These are phyloP conservation scores for Leptestheria dahalacensis DNA, from an alignment of 1,140 invertebrate genomes.

Conservation along the genomic window DNA sequence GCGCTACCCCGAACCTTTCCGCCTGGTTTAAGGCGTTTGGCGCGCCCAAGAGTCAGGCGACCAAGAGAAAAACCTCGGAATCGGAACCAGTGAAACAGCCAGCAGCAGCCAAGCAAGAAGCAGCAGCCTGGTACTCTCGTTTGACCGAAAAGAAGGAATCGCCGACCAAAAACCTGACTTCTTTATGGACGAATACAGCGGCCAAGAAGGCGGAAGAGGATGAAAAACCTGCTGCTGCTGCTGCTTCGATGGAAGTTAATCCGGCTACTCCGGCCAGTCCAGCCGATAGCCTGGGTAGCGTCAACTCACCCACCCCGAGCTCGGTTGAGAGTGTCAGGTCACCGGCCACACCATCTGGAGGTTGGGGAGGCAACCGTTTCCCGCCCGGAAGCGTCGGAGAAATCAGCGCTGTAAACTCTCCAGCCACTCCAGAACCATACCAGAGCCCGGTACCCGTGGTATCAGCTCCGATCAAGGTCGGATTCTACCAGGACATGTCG, in stretches of 20 bases:
- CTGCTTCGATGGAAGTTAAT: conserved; percentile 12
- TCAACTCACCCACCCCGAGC: conserved; percentile 9
- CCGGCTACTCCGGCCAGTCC: conserved; percentile 4
- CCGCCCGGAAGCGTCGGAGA: conserved; percentile 45
- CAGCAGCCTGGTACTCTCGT: too few species aligned
- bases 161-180: too few species aligned
- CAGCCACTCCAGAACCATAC: conserved; percentile 19
- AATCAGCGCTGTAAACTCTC: conserved; percentile 30
- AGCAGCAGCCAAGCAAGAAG: conserved; percentile 6
- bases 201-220: too few species aligned
- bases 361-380: conserved; percentile 38
- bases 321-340: conserved; percentile 40
- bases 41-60: conserved; percentile 42
- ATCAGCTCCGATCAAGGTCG: conserved; percentile 47
- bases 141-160: too few species aligned
- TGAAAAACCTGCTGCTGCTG: background rate
- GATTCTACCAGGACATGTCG: conserved; percentile 61
- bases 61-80: conserved; percentile 25
- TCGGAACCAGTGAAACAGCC: conserved; percentile 9
- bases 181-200: too few species aligned
- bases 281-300: conserved; percentile 5
- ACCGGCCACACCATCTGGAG: conserved; percentile 48
- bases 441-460: conserved; percentile 18
- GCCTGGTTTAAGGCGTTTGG: conserved; percentile 84
- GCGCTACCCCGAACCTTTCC: conserved; percentile 66